These are phyloP conservation scores for Spongilla lacustris DNA, from an alignment of 37 sponge, comb jelly and placozoan genomes.

Conservation along the genomic window DNA sequence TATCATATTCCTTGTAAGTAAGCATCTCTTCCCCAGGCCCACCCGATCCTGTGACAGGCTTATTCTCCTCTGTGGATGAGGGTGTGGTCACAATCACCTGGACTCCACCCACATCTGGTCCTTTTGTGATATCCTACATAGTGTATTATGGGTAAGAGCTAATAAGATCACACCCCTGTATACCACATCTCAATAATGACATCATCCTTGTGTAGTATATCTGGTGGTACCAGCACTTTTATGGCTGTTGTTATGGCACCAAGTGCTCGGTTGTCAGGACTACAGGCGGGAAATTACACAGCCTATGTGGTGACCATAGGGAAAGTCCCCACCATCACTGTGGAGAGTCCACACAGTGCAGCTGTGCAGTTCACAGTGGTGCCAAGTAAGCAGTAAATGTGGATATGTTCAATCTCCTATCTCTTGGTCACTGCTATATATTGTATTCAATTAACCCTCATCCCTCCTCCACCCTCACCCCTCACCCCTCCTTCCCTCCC, in stretches of 20 bases:
- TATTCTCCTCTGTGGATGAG: not conserved
- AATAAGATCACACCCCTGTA: no score
- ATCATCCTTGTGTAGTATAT: not conserved
- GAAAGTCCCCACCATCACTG: not conserved
- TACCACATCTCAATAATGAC: not conserved
- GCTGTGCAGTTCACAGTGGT: not conserved
- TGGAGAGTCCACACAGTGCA: not conserved
- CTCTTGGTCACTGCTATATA: no score
- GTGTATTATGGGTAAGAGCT: not conserved
- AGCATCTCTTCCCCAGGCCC: not conserved
- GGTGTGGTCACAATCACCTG: not conserved
- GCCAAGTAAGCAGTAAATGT: not conserved
- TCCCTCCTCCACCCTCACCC: no score
- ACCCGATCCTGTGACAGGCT: not conserved
- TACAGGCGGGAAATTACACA: not conserved
- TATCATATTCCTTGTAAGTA: not conserved
- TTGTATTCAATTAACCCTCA: not conserved
- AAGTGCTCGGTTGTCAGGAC: not conserved
- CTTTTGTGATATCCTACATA: not conserved
- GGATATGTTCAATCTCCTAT: no score
- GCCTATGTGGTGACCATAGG: not conserved
- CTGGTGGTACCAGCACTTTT: not conserved
- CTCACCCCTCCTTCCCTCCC: no score
- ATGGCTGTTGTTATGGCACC: not conserved
- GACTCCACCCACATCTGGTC: not conserved